Evolutionary conservation across 1,140 invertebrate species (phyloP).

Genomic region (Diorhabda sublineata): DNA sequence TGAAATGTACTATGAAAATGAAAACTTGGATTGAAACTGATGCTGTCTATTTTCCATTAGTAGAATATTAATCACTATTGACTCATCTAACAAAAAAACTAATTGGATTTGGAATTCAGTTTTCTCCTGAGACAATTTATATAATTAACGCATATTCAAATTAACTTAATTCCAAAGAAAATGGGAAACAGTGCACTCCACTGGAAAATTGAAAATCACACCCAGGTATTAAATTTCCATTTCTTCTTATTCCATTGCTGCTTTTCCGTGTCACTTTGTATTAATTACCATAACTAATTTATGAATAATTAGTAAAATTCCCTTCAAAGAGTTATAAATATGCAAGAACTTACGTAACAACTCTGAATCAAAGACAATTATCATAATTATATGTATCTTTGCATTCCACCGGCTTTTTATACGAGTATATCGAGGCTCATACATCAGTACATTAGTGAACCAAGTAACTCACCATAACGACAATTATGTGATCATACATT

Average conservation of each 20-base stretch:
- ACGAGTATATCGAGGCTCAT: no score
- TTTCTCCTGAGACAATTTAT: background rate
- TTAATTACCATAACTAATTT: constrained; percentile 32
- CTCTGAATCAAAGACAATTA: no score
- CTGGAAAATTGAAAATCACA: constrained; percentile 16
- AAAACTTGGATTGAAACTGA: no score
- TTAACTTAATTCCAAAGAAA: background rate
- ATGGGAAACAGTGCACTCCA: background rate
- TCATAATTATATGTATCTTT: no score
- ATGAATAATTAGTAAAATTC: constrained; percentile 27
- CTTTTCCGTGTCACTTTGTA: constrained; percentile 21
- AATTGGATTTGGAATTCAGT: background rate
- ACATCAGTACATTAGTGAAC: no score
- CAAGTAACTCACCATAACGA: no score
- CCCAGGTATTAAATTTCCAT: constrained; percentile 28
- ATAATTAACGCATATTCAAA: background rate
- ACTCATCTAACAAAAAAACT: no score
- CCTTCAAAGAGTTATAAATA: constrained; percentile 28
- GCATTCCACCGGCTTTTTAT: no score
- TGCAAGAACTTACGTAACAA: constrained; percentile 17
- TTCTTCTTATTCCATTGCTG: constrained; percentile 21
- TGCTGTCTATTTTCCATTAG: no score
- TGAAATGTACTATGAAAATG: no score
- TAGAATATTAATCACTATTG: no score
- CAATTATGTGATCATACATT: no score